Evolutionary conservation across 1,140 invertebrate genomes (phyloP).

Genomic region (Lutraria rhynchaena): DNA sequence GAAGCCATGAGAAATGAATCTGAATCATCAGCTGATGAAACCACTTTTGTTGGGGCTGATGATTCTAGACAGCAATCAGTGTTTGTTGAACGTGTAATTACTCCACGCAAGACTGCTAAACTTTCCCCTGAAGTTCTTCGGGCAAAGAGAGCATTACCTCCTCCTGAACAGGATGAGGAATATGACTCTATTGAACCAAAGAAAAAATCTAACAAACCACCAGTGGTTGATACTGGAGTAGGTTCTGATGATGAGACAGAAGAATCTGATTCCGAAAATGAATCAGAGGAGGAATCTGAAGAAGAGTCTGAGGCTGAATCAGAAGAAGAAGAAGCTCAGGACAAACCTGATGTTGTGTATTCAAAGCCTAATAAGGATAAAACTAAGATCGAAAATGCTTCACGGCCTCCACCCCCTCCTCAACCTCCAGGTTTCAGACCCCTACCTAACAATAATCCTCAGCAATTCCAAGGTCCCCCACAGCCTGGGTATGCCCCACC

Average conservation of each 20-base stretch:
- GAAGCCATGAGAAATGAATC: constrained; percentile 50
- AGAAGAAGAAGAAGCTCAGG: constrained; percentile 7
- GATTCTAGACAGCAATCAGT: constrained; percentile 39
- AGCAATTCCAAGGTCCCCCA: constrained; percentile 25
- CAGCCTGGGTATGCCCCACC: constrained; percentile 18
- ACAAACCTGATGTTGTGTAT: constrained; percentile 43
- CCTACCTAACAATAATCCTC: not conserved
- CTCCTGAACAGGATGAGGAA: constrained; percentile 49
- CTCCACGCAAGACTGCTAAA: constrained; percentile 31
- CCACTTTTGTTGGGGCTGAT: constrained; percentile 51
- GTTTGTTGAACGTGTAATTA: constrained; percentile 55
- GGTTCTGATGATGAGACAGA: constrained; percentile 43
- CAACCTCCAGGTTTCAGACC: constrained; percentile 35
- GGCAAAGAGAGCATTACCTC: constrained; percentile 14
- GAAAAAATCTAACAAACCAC: not conserved
- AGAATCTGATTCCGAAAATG: constrained; percentile 53
- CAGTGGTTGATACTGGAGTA: constrained; percentile 18
- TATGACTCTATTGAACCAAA: constrained; percentile 58
- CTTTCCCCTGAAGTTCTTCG: constrained; percentile 7
- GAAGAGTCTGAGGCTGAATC: constrained; percentile 40
- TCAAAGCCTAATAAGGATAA: constrained; percentile 41
- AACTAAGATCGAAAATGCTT: not conserved
- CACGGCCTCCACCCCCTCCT: not conserved
- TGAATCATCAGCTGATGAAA: constrained; percentile 48
- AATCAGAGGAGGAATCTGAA: constrained; percentile 46